Conservation (phyloP, 2,113 vertebrate species). For the Candoia aspera region DNA sequence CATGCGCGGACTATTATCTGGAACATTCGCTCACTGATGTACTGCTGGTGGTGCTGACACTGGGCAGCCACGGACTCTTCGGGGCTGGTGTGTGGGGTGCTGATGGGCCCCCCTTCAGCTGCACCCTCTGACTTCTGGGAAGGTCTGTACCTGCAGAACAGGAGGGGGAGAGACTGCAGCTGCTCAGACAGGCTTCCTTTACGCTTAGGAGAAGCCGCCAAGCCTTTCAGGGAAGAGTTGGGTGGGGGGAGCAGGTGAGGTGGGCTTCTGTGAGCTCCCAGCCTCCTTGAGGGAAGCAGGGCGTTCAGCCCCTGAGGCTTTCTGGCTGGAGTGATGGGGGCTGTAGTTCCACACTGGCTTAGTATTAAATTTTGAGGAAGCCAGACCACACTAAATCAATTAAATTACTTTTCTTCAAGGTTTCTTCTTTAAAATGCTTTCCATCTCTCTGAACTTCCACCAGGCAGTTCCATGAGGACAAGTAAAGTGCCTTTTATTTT, state of each 20-base stretch:
- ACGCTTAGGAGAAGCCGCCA: not conserved
- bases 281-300: not conserved
- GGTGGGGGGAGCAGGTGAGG: not conserved
- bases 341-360: not conserved
- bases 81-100: conserved; percentile 79
- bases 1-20: not conserved
- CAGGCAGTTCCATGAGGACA: not conserved
- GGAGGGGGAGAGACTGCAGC: not conserved
- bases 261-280: not conserved
- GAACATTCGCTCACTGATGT: conserved; percentile 84
- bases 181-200: not conserved
- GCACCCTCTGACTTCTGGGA: conserved; percentile 90
- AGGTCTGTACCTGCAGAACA: conserved; percentile 83
- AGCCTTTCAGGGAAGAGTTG: not conserved
- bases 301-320: too few relatives aligned
- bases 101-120: conserved; percentile 80
- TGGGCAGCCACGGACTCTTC: conserved; percentile 92
- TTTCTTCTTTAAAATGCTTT: not conserved
- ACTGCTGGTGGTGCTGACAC: conserved; percentile 97
- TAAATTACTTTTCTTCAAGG: not conserved
- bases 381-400: accelerated
- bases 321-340: not conserved
- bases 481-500: not conserved
- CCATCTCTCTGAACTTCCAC: not conserved
- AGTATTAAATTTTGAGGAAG: not conserved